Evolutionary conservation across 2,888 invertebrate species (phyloP), one percentile per base, ranked within the genome.

Genomic region (Baronia brevicornis): DNA sequence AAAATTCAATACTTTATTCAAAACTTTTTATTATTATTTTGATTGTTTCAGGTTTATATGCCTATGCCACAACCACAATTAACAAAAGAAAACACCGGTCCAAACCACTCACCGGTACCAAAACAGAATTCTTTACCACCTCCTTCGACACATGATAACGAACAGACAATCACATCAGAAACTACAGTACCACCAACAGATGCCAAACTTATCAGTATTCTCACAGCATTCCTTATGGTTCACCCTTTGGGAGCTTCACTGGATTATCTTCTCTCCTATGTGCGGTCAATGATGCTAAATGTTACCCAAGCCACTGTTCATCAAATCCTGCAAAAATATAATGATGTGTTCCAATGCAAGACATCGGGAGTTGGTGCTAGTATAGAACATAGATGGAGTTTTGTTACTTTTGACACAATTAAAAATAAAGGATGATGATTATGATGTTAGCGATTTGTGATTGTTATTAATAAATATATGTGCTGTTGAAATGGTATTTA

Each of bases 211-310:
- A 70, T 78, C 49, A 70, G 74, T 36, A 54, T 77, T n/a, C 36
- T 79, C 11, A 72, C 78, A 3, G 65, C 74, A 1, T 78, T 77
- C 55, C 64, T 78, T 1, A 56, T 78, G 51, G 72, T 73, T 0
- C 78, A 78, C 33, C 78, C 78, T 0, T 46, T 70, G 0, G 78
- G 78, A 1, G 75, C 70, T 0, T 66, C 67, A 0, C 19, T 71
- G 6, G 78, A 78, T 31, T 70, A 75, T 30, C 48, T 78, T 1
- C 60, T 68, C 0, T 70, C 73, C 0, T 78, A 79, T 21, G 61
- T 77, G 0, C 57, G 57, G 28, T 72, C 73, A 3, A 58, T 79
- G 51, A 45, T 59, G 1, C 69, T 70, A 0, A 48, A 49, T 24
- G 55, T 60, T 0, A 57, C 60, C 0, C 74, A 69, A 13, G 44